Base-by-base conservation (phyloP, 2,888 invertebrate species). In the Chrysotoxum bicinctum region DNA sequence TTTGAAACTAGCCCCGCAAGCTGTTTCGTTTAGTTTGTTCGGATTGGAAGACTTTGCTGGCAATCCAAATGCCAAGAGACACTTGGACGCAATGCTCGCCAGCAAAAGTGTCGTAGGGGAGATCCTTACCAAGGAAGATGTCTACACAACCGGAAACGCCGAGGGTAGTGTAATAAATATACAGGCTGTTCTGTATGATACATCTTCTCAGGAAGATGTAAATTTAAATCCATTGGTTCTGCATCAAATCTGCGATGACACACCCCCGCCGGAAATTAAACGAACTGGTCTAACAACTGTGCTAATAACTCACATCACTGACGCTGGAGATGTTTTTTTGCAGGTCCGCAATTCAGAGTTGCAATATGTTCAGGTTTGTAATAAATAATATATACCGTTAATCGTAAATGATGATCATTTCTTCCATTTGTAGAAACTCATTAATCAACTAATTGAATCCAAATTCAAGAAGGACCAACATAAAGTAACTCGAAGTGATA, bases 1-100 rank as follows among this genome's bases (percentile, higher is more conserved):
- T 89, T 93, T 94, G 12, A 91, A 91, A 66, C 91, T 96, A 23
- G 94, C 96, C 16, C 94, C 95, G 0, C 97, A 97, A 93, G 96
- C 95, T 26, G 93, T 96, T 78, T 93, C 95, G 87, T 93, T 96
- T 87, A 94, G 94, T 19, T 91, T 96, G 88, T 94, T 93, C 62
- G 96, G 95, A 4, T 92, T 96, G 60, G 96, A 96, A 91, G 95
- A 95, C 56, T 93, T 94, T 62, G 90, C 90, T 8, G 92, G 92
- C 19, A 92, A 92, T 87, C 90, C 91, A 0, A 89, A 90, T 79
- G 90, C 91, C 0, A 88, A 90, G 21, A 72, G 88, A 0, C 90
- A 92, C 45, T 88, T 93, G 35, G 90, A 92, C 37, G 89, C 91
- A 8, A 88, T 91, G 82, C 90, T 95, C 77, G 90, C 93, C n/a